phyloP scores from a whole-genome alignment of 2,888 invertebrate genomes.

The Drosophila robusta region DNA sequence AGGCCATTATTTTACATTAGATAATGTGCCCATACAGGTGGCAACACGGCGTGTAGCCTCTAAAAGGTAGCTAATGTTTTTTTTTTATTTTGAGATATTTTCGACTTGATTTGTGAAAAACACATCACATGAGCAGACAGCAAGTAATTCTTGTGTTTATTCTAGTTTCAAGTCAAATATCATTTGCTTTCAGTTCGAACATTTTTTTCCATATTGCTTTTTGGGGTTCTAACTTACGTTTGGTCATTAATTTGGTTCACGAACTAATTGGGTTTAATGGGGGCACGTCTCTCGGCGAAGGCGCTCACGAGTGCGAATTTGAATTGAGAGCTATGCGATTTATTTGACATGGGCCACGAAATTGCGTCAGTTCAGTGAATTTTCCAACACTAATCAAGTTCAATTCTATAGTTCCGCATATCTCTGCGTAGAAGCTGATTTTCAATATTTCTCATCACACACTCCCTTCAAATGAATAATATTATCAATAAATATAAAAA shows the following conservation, averaged over 20 bases:
- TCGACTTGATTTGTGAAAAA: conserved; percentile 68
- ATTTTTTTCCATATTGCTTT: conserved; percentile 9
- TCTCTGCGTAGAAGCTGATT: too few species aligned
- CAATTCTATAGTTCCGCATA: background rate
- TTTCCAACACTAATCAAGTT: conserved; percentile 26
- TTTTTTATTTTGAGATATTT: conserved; percentile 32
- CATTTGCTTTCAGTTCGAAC: conserved; percentile 49
- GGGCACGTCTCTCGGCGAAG: conserved; percentile 27
- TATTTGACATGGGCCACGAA: conserved; percentile 35
- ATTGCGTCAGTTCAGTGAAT: conserved; percentile 23
- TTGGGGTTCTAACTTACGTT: conserved; percentile 14
- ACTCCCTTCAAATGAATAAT: conserved; percentile 21
- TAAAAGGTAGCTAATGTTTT: conserved; percentile 52
- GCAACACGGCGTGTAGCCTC: conserved; percentile 6
- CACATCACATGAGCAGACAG: conserved; percentile 40
- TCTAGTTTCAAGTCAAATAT: conserved; percentile 43
- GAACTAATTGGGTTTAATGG: conserved; percentile 63
- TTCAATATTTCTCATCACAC: conserved; percentile 12
- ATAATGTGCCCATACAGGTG: conserved; percentile 39
- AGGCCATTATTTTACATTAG: conserved; percentile 65
- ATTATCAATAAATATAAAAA: conserved; percentile 34
- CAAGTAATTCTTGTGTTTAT: conserved; percentile 46
- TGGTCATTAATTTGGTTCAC: conserved; percentile 23
- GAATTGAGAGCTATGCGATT: conserved; percentile 38
- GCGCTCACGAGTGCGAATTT: conserved; percentile 14